A percentile compares a stretch with the other conserved stretches of the same genome.
Conservation (phyloP, 2,888 invertebrate genomes). For the Drosophila demipolita region DNA sequence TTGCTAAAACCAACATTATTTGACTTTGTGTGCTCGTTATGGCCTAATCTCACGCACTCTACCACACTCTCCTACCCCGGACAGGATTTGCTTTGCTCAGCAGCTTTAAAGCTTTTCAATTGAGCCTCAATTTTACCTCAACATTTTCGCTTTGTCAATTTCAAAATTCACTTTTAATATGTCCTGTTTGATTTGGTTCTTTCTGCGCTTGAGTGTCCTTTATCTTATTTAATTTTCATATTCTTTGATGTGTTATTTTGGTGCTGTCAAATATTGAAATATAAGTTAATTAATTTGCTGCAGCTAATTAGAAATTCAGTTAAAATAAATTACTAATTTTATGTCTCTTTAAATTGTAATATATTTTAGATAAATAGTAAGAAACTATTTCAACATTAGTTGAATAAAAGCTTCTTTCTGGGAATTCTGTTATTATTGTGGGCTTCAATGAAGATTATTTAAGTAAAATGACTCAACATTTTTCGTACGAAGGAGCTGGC, state of each 20-base stretch:
- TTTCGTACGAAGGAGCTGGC: neutral
- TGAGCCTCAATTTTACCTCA: slow-evolving; percentile 15
- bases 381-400: neutral
- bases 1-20: slow-evolving; percentile 54
- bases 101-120: neutral
- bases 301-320: neutral
- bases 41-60: slow-evolving; percentile 8
- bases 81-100: neutral
- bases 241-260: neutral
- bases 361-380: neutral
- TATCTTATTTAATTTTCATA: neutral
- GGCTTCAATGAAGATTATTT: neutral
- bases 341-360: neutral
- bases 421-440: neutral
- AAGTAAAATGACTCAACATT: neutral
- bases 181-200: neutral
- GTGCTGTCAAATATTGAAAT: neutral
- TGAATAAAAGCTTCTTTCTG: neutral
- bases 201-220: too few species aligned
- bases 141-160: neutral
- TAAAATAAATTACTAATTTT: neutral
- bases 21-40: slow-evolving; percentile 50
- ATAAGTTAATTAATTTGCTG: neutral
- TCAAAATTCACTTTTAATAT: neutral
- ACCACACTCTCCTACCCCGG: neutral